Evolutionary conservation across 2,888 invertebrate species (phyloP).

Genomic region (Erebia aethiops): DNA sequence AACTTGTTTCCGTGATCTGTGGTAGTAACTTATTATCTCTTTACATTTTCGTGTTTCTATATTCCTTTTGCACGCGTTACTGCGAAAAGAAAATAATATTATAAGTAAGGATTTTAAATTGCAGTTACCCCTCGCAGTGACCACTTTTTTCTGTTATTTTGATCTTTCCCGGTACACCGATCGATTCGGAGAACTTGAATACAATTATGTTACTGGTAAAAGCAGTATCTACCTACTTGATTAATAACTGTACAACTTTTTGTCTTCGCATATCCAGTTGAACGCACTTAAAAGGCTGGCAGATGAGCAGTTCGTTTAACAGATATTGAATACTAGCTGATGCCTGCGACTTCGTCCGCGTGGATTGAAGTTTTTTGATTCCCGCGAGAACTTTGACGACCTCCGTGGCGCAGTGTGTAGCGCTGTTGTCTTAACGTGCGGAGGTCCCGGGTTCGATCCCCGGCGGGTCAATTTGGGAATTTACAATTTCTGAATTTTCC

Average conservation of each 20-base stretch:
- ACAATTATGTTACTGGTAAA: neutral
- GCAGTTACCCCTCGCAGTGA: neutral
- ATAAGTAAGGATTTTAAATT: neutral
- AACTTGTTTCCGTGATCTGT: no score
- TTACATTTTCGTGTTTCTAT: neutral
- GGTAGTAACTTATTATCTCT: slow-evolving; percentile 1
- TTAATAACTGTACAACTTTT: slow-evolving; percentile 9
- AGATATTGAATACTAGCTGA: neutral
- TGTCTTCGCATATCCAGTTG: slow-evolving; percentile 2
- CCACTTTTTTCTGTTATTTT: neutral
- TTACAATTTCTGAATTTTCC: no score
- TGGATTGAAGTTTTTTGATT: no score
- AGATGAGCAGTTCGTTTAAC: neutral
- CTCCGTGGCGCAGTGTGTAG: no score
- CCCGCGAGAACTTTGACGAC: no score
- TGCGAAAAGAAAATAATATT: neutral
- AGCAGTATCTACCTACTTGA: slow-evolving; percentile 14
- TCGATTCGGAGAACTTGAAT: slow-evolving; percentile 25
- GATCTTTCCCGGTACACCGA: slow-evolving; percentile 9
- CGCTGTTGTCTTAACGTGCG: no score
- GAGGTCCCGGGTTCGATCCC: no score
- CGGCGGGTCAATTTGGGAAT: no score
- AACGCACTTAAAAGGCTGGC: neutral
- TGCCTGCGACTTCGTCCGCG: neutral
- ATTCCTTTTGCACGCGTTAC: neutral